Evolutionary conservation across 1,140 invertebrate species (phyloP), one percentile per base, ranked within the genome.

Genomic region (Drosophila simulans): DNA sequence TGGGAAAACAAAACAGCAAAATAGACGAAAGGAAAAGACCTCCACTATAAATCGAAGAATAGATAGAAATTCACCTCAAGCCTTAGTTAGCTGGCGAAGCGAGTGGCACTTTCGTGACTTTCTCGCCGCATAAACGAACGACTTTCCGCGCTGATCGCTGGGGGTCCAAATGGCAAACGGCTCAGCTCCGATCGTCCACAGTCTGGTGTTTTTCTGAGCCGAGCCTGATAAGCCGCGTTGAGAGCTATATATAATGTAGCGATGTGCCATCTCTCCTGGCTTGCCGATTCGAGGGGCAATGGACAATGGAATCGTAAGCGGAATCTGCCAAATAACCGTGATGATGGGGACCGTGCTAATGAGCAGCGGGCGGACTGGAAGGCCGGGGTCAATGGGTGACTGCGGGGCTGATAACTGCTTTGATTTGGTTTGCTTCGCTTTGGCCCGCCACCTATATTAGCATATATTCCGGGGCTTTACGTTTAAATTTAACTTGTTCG

Each of bases 331-430:
- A 70, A 69, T 56, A 69, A 56, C 49, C 12, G n/a, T 37, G 65
- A 31, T 31, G 49, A 39, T 48, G n/a, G 43, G 22, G 17, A n/a
- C 10, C 20, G 13, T 54, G 63, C 27, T 15, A 17, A 37, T 11
- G 17, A 62, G 35, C 25, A 25, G 17, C 39, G 43, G 49, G 15
- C 15, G 66, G 40, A 12, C 22, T 27, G 57, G 69, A 57, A 54
- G 63, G 74, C 52, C 46, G 15, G 59, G 25, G 68, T 82, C 63
- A 74, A 22, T 13, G 53, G 80, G 80, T 82, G 45, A 15, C 69
- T 12, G 48, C 13, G 46, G 45, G 71, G 20, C 54, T 79, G 80
- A 78, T 75, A 83, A 82, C 80, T 39, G 80, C 80, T 79, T 83
- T 45, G 46, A 82, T 60, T 79, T 55, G 80, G 79, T 68, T 81